phyloP scores from a whole-genome alignment of 2,888 invertebrate species.

The Dinocampus coccinellae region DNA sequence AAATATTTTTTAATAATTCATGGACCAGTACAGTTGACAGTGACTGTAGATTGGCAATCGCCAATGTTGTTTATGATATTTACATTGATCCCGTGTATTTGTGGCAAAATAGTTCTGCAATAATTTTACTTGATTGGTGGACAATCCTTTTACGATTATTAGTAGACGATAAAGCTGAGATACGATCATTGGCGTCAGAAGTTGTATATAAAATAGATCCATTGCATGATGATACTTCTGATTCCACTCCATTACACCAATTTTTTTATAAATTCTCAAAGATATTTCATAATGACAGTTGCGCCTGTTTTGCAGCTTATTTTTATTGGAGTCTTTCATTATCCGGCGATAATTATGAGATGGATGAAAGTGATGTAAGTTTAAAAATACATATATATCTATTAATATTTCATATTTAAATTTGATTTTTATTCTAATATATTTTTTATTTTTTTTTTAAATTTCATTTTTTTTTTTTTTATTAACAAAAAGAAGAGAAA shows the following conservation, averaged over 20 bases:
- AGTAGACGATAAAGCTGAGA: constrained; percentile 57
- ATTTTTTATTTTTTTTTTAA: too few relatives aligned
- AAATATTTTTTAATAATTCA: constrained; percentile 45
- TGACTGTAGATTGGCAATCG: constrained; percentile 56
- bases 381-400: too few relatives aligned
- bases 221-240: constrained; percentile 44
- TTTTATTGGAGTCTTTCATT: constrained; percentile 62
- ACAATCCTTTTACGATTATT: constrained; percentile 60
- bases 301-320: constrained; percentile 50
- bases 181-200: constrained; percentile 52
- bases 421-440: background rate
- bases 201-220: constrained; percentile 48
- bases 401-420: background rate
- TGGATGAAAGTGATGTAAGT: constrained; percentile 64
- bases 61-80: constrained; percentile 53
- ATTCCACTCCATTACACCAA: constrained; percentile 39
- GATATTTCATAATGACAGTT: constrained; percentile 40
- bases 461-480: too few relatives aligned
- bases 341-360: constrained; percentile 57
- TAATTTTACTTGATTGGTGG: constrained; percentile 59
- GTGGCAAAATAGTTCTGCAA: constrained; percentile 26
- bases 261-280: constrained; percentile 57
- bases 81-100: constrained; percentile 36
- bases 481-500: too few relatives aligned
- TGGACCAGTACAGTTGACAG: constrained; percentile 55